These are phyloP conservation scores for Tenebrio molitor DNA, from an alignment of 1,140 invertebrate genomes.

Conservation along the genomic window DNA sequence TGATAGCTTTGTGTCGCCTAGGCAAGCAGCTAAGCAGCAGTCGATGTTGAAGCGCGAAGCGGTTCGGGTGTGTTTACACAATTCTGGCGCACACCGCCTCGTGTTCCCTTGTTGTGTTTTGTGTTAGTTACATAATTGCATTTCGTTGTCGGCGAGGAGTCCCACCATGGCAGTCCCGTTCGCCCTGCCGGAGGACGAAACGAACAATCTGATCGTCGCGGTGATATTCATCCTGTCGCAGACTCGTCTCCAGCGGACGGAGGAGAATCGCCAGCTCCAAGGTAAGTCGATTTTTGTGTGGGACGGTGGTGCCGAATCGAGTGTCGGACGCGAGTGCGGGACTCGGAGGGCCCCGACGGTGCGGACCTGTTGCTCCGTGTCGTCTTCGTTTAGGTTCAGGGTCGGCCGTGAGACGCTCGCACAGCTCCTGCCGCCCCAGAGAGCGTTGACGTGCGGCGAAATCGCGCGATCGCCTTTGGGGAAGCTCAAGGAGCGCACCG, in stretches of 20 bases:
- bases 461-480: neutral
- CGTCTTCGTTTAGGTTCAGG: constrained; percentile 50
- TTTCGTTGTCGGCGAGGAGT: constrained; percentile 20
- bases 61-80: constrained; percentile 29
- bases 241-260: constrained; percentile 34
- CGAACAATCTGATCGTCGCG: constrained; percentile 29
- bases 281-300: constrained; percentile 56
- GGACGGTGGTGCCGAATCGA: constrained; percentile 16
- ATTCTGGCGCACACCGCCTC: constrained; percentile 39
- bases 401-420: constrained; percentile 50
- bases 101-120: constrained; percentile 41
- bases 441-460: neutral
- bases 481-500: neutral
- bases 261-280: constrained; percentile 55
- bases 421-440: constrained; percentile 15
- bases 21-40: constrained; percentile 20
- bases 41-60: constrained; percentile 5
- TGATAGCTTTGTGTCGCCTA: constrained; percentile 48
- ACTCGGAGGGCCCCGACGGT: constrained; percentile 16
- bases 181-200: constrained; percentile 64
- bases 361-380: constrained; percentile 56
- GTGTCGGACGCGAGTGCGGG: constrained; percentile 42
- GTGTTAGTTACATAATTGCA: constrained; percentile 37
- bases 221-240: constrained; percentile 40
- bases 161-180: constrained; percentile 66